Evolutionary conservation across 2,888 invertebrate genomes (phyloP), one percentile per base, ranked within the genome.

Genomic region (Apamea monoglypha): DNA sequence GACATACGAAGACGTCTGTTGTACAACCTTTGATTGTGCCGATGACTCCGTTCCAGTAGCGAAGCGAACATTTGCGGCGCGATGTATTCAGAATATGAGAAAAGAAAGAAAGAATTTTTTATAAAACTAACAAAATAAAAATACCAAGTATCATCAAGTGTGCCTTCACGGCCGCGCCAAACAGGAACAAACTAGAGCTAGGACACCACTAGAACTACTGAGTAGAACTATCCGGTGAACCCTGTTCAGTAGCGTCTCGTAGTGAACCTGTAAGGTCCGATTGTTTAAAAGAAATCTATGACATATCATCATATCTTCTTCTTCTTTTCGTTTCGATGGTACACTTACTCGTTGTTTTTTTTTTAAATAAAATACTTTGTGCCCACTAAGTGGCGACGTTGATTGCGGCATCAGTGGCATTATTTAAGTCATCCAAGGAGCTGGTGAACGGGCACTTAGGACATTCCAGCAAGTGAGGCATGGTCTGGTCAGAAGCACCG

Each of bases 21-120:
- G 29, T 61, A 2, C 2, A 32, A 79, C 63, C 74, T 87, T 85
- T 83, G 87, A 85, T 83, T 68, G 71, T 66, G 18, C 84, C 84
- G 84, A 79, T 40, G 53, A 25, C 40, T 66, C 29, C 25, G 5
- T 29, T 14, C 73, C 63, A 83, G 32, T 61, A 14, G 10, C 8
- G 16, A 4, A 83, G 63, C 36, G 40, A 74, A 14, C 29, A 81
- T 44, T 61, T 50, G 8, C n/a, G 8, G 67, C 47, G 50, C 68
- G 56, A 71, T 29, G 14, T 36, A 25, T 18, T 7, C 32, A 18
- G 25, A 71, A 59, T 66, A 21, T 12, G 3, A 4, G 7, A 36
- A 12, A 21, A 21, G 21, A 6, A 25, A 64, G 12, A 64, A 32
- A 63, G 10, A 32, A 6, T 12, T 36, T 12, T 21, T 36, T 25